Evolutionary conservation across 2,888 invertebrate species (phyloP).

Genomic region (Amiota mariae): DNA sequence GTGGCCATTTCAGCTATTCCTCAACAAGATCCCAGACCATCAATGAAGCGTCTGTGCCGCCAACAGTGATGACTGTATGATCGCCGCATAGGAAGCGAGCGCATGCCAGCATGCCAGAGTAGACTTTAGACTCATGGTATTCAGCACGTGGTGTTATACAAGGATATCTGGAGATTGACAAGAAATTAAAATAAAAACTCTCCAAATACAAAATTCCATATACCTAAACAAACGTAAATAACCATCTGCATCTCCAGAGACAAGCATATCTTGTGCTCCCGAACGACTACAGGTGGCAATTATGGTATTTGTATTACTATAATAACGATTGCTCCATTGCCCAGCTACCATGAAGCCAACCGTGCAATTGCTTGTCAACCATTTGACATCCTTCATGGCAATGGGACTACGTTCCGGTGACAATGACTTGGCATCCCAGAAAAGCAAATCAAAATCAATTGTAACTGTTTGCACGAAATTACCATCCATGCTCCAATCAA

Average conservation of each 20-base stretch:
- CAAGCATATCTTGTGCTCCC: slow-evolving; percentile 86
- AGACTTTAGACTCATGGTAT: slow-evolving; percentile 90
- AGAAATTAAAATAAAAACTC: neutral
- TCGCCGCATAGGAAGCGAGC: slow-evolving; percentile 90
- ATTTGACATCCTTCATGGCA: slow-evolving; percentile 92
- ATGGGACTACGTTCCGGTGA: slow-evolving; percentile 90
- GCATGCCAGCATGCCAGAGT: slow-evolving; percentile 86
- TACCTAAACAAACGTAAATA: slow-evolving; percentile 88
- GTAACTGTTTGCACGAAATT: slow-evolving; percentile 91
- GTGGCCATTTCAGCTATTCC: slow-evolving; percentile 75
- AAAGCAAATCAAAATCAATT: slow-evolving; percentile 89
- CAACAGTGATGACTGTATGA: slow-evolving; percentile 87
- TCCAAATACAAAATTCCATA: slow-evolving; percentile 24
- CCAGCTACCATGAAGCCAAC: slow-evolving; percentile 91
- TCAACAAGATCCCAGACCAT: slow-evolving; percentile 91
- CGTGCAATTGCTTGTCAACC: slow-evolving; percentile 90
- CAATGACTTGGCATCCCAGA: slow-evolving; percentile 92
- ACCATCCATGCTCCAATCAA: slow-evolving; percentile 94
- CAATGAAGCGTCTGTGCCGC: slow-evolving; percentile 90
- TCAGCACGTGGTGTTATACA: slow-evolving; percentile 89
- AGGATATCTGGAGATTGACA: slow-evolving; percentile 82
- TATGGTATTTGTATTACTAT: slow-evolving; percentile 88
- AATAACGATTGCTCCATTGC: slow-evolving; percentile 92
- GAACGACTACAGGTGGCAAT: slow-evolving; percentile 87
- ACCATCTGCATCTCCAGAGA: slow-evolving; percentile 92